Base-by-base conservation (phyloP, 64 coral and sea anemone genomes). In the Cladopsammia gracilis region DNA sequence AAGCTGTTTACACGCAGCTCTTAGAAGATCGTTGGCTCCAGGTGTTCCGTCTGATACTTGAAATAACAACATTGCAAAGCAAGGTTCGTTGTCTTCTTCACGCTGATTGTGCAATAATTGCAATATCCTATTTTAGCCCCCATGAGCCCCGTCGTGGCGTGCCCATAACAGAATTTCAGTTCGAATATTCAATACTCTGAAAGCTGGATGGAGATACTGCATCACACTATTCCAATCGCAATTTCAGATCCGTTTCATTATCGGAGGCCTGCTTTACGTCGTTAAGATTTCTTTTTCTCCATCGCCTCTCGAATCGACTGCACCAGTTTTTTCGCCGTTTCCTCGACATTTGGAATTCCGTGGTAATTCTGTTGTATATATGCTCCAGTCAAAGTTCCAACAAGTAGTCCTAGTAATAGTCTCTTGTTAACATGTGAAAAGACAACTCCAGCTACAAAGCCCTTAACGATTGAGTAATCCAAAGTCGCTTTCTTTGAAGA, bases 391-490 rank as follows among this genome's bases (percentile, higher is more conserved):
- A 97, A 7, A 24, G 88, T 84, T 7, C 96, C 96, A 76, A 90
- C 68, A 42, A 97, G 24, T 62, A 97, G 75, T 46, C 96, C 96
- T 44, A 90, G 61, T 8, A 94, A 62, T 14, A 97, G 83, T 70
- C 88, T 97, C 71, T 97, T 94, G 62, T 97, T 94, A 15, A 97
- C 46, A 87, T 97, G 96, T 82, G 96, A 97, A 60, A 97, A 97
- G 3, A 97, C 65, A 16, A 97, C 92, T 70, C 96, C 96, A 69
- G 96, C 82, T n/a, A 80, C 75, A 83, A 97, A 87, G 18, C 96
- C 96, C 75, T 97, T 94, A 12, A 94, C 57, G 75, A 97, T 47
- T 16, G 92, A 93, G 62, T 86, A 51, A 81, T 97, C 96, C 20
- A 97, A 47, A 69, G 92, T 67, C 16, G 79, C 18, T 59, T 97